A percentile compares a stretch with the other conserved stretches of the same genome.
Evolutionary conservation across 1,140 invertebrate genomes (phyloP).

Genomic region (Amphibalanus amphitrite): DNA sequence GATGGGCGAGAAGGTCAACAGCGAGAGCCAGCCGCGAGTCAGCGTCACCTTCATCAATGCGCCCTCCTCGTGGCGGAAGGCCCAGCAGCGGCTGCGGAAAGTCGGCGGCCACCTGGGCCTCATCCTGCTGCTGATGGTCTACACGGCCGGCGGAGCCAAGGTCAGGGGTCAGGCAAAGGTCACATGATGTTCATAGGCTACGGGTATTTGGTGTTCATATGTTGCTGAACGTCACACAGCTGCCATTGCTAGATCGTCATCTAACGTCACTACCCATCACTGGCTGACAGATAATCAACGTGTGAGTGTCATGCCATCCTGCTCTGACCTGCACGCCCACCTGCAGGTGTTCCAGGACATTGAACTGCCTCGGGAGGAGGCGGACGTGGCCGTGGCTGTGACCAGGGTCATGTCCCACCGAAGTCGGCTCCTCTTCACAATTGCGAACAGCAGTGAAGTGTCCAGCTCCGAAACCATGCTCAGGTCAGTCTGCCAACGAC

Average conservation of each 20-base stretch:
- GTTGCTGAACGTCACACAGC: no score
- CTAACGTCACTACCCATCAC: no score
- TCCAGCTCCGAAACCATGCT: neutral
- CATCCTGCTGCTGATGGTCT: slow-evolving; percentile 14
- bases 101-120: slow-evolving; percentile 11
- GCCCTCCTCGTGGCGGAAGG: neutral
- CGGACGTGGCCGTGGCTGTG: neutral
- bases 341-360: slow-evolving; percentile 11
- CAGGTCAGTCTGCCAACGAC: neutral
- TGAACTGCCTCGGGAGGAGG: slow-evolving; percentile 9
- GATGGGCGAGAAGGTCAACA: neutral
- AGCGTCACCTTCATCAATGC: neutral
- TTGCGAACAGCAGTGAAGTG: neutral
- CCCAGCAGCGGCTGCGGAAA: neutral
- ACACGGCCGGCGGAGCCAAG: slow-evolving; percentile 15
- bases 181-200: neutral
- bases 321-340: neutral
- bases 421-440: neutral
- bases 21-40: neutral
- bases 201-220: neutral
- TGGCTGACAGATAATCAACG: no score
- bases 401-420: neutral
- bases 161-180: slow-evolving; percentile 6
- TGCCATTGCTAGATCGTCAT: no score
- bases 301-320: no score